Base-by-base conservation (phyloP, 2,888 invertebrate genomes). In the Plutella xylostella region DNA sequence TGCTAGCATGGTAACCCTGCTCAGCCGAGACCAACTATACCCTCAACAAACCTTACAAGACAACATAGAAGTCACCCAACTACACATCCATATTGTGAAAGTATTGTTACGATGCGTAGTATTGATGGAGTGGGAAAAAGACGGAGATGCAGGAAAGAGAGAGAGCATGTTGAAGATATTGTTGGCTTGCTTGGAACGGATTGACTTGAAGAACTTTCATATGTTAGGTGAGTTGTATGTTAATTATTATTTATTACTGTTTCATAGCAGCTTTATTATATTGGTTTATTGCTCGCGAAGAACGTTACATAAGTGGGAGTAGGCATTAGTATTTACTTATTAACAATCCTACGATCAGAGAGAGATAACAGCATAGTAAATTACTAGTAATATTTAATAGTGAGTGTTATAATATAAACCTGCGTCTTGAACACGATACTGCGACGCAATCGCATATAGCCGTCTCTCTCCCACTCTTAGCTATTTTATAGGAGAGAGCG, bases 201-300 rank as follows among this genome's bases (percentile, higher is more conserved):
- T 79, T 1, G 77, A 84, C 48, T 60, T 83, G 55, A 78, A 69
- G 51, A 77, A 85, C 56, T 84, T 84, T 65, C 80, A 82, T 56
- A 72, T 72, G 65, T 55, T 84, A 19, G 84, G 85, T 85, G 58
- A 64, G 70, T 46, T 30, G 35, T 20, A 9, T 48, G 20, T 40
- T 12, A 22, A 14, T 14, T 40, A 37, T 18, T 17, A n/a, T n/a
- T n/a, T n/a, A n/a, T n/a, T n/a, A n/a, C n/a, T n/a, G n/a, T n/a
- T n/a, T n/a, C n/a, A n/a, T n/a, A n/a, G n/a, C n/a, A n/a, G n/a
- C n/a, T n/a, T n/a, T n/a, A n/a, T n/a, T n/a, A n/a, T n/a, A n/a
- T n/a, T n/a, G n/a, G n/a, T n/a, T n/a, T n/a, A n/a, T n/a, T n/a
- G n/a, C n/a, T n/a, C n/a, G n/a, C n/a, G n/a, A n/a, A n/a, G n/a